Evolutionary conservation across 2,797 vertebrate species (phyloP), one percentile per base, ranked within the genome.

Genomic region (Leptatherina wallacei): DNA sequence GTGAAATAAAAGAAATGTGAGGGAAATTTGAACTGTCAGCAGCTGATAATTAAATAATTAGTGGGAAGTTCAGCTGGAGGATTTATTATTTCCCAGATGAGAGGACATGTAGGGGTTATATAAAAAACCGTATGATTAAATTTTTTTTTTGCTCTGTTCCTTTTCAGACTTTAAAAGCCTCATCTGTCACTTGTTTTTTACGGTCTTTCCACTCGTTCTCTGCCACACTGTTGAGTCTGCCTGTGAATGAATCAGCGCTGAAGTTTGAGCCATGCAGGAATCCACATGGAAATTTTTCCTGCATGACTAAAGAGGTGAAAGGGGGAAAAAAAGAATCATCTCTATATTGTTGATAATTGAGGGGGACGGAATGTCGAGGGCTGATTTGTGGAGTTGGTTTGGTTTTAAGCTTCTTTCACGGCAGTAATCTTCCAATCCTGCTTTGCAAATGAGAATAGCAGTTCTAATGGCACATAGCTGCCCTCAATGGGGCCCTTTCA

Each of bases 401-500:
- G 78, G 83, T 78, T 85, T 89, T 54, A 57, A 76, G 69, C 70
- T 61, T 73, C 77, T 77, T 68, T 89, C 78, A 90, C 84, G 49
- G 81, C 76, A 59, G 76, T 71, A 85, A 85, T 81, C 76, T 84
- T 78, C 88, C 79, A 79, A 85, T 81, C 78, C 75, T 73, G 52
- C 76, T 30, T 75, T 74, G 86, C 82, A 85, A 91, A 71, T 72
- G 84, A 86, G 88, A 76, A 81, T 59, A 78, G 57, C 77, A 32
- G 73, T 47, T 56, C 73, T 93, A 94, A 93, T 93, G 74, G 73
- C 56, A 70, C 86, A 86, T 93, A 95, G 89, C 91, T 94, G 93
- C 90, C 81, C 72, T 74, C 85, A 83, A 82, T 85, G 85, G 72
- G 79, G 68, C 81, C 73, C 65, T 74, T 91, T 76, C 78, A 90